Evolutionary conservation across 2,113 vertebrate genomes (phyloP).

Genomic region (Eubucco bourcierii): DNA sequence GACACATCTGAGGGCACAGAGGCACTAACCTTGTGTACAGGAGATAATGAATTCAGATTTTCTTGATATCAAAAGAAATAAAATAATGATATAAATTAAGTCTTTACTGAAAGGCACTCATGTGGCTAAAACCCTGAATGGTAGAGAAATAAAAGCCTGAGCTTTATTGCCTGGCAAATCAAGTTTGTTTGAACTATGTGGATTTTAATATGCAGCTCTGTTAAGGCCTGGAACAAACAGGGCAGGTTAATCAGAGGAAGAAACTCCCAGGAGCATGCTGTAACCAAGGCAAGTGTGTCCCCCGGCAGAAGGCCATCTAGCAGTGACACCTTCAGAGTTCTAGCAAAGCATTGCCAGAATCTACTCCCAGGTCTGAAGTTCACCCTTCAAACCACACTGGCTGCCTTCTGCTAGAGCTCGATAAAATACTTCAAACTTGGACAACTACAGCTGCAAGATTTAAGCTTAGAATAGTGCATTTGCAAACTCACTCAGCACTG

Average conservation of each 20-base stretch:
- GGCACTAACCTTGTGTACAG: neutral
- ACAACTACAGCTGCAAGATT: neutral
- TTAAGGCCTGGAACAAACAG: neutral
- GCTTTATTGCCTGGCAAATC: neutral
- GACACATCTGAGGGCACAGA: neutral
- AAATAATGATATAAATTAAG: neutral
- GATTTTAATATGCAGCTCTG: neutral
- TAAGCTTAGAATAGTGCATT: neutral
- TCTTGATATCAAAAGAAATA: neutral
- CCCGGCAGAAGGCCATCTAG: neutral
- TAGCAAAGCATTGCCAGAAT: neutral
- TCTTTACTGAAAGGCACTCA: neutral
- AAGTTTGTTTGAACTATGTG: neutral
- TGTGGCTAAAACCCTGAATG: neutral
- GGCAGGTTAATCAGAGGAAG: neutral
- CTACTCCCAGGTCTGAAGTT: neutral
- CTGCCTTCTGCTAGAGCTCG: neutral
- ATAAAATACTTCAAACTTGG: neutral
- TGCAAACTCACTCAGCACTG: neutral
- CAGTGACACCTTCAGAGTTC: accelerated
- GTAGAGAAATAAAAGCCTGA: neutral
- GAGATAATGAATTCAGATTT: neutral
- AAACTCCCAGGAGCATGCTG: neutral
- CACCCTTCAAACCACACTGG: neutral
- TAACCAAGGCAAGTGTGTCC: neutral